Evolutionary conservation across 2,797 vertebrate species (phyloP), one percentile per base, ranked within the genome.

Genomic region (Acrocephalus scirpaceus): DNA sequence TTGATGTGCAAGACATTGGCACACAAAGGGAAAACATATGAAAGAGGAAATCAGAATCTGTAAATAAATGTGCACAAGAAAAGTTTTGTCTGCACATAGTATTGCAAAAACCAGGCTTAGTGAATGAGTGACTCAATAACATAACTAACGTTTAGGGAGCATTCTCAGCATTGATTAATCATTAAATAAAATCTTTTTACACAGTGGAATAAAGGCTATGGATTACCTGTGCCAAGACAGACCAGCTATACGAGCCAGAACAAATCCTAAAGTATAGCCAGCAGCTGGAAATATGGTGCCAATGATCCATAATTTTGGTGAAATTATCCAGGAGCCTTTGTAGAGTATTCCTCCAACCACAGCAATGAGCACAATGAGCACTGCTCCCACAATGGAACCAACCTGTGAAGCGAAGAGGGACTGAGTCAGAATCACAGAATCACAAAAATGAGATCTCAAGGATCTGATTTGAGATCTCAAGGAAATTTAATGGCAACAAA

Each of bases 261-360:
- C 0, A 95, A 99, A 99, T 6, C 99, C 99, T 44, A 99, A 90
- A 23, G 87, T 11, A 34, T 98, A 99, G 11, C 99, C 99, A 25
- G 98, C 96, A 7, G 98, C 96, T 20, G 99, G 99, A 97, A 98
- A 99, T 96, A 99, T 95, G 6, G 98, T 97, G 50, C 99, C 99
- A 73, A 99, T 98, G 76, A 99, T 97, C 99, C 99, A 99, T 21
- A 99, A 96, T 29, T 98, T 96, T 21, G 99, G 99, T 47, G 97
- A 15, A 36, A 99, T 99, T 84, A 23, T 70, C 99, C 99, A 99
- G 73, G 99, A 99, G 17, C 99, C 98, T 97, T 98, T 98, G 96
- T 99, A 99, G 18, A 99, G 98, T 81, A 99, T 95, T 27, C 99
- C 99, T 40, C 99, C 99, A 50, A 99, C 93, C 76, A 99, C 99